Percentiles rank a stretch among this genome's conserved stretches.
phyloP scores from a whole-genome alignment of 2,888 invertebrate genomes.

The Drosophila barbarae region DNA sequence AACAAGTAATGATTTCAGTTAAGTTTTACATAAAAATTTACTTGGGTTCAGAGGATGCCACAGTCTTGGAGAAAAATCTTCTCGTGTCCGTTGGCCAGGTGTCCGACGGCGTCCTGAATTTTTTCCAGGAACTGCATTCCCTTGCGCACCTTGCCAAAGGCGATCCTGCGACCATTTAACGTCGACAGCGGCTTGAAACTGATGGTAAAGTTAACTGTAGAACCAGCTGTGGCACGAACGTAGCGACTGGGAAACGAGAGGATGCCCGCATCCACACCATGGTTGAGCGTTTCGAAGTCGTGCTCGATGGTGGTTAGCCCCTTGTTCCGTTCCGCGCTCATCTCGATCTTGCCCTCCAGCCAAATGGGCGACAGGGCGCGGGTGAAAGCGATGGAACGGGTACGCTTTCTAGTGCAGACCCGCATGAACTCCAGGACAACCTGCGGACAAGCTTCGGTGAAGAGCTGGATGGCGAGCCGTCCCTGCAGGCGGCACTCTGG shows the following conservation, averaged over 20 bases:
- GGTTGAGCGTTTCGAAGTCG: slow-evolving; percentile 73
- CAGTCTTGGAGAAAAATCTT: slow-evolving; percentile 65
- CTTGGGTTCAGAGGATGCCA: slow-evolving; percentile 61
- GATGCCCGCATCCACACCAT: slow-evolving; percentile 70
- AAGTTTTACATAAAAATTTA: slow-evolving; percentile 6
- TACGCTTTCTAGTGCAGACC: slow-evolving; percentile 54
- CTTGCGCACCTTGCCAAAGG: slow-evolving; percentile 75
- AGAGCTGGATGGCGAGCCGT: slow-evolving; percentile 72
- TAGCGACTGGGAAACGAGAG: slow-evolving; percentile 75
- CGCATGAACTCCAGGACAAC: slow-evolving; percentile 74
- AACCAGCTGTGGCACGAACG: slow-evolving; percentile 66
- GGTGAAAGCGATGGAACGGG: slow-evolving; percentile 54
- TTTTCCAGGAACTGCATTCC: slow-evolving; percentile 69
- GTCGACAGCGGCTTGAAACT: slow-evolving; percentile 76
- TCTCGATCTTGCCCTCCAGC: slow-evolving; percentile 69
- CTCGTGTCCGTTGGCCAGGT: slow-evolving; percentile 62
- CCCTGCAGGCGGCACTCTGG: slow-evolving; percentile 57
- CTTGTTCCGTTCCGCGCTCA: slow-evolving; percentile 48
- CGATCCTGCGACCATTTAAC: slow-evolving; percentile 76
- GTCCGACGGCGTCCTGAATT: slow-evolving; percentile 65
- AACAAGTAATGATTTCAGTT: not conserved
- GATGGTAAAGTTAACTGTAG: slow-evolving; percentile 70
- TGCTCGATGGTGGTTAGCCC: slow-evolving; percentile 65
- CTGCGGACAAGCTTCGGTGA: slow-evolving; percentile 77
- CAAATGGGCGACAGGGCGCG: slow-evolving; percentile 73